Evolutionary conservation across 2,797 vertebrate genomes (phyloP), one percentile per base, ranked within the genome.

Genomic region (Ambastaia sidthimunki): DNA sequence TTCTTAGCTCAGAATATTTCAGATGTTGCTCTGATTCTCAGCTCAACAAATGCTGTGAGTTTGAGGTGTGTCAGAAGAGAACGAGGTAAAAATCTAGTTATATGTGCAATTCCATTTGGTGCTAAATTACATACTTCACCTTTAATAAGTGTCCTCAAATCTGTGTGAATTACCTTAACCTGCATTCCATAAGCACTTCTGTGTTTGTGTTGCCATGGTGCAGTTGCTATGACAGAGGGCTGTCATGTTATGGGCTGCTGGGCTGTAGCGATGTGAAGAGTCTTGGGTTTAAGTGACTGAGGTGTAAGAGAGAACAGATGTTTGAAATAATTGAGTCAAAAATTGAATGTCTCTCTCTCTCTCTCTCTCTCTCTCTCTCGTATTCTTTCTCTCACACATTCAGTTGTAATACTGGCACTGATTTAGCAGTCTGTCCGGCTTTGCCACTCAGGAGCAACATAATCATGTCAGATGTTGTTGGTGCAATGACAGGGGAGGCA

Each of bases 281-380:
- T 52, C 28, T 50, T 21, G n/a, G 10, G 19, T 76, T 69, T 76
- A 76, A 19, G 48, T n/a, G 10, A 55, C 50, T 15, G 15, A 78
- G 68, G 47, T 78, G 68, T 63, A 63, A 34, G 21, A 19, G n/a
- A 41, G 59, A 69, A 71, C 66, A 78, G 67, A 70, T 78, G 67
- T 62, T 70, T 63, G 55, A 4, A 19, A 48, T 37, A 44, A 37
- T 37, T 37, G 7, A 63, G 60, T 34, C 60, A 63, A 63, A 63
- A 18, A 28, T 25, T 62, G 59, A 34, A 63, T 18, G 60, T 9
- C 23, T 65, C 21, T 67, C 23, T 37, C 16, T 12, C 21, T 65
- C 73, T 34, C 41, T 1, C 3, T 66, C 48, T 54, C 19, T 16
- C 10, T 55, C n/a, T 21, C 74, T 16, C 44, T 16, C 41, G 1